Evolutionary conservation across 2,113 vertebrate species (phyloP), one percentile per base, ranked within the genome.

Genomic region (Leucosticte australis): DNA sequence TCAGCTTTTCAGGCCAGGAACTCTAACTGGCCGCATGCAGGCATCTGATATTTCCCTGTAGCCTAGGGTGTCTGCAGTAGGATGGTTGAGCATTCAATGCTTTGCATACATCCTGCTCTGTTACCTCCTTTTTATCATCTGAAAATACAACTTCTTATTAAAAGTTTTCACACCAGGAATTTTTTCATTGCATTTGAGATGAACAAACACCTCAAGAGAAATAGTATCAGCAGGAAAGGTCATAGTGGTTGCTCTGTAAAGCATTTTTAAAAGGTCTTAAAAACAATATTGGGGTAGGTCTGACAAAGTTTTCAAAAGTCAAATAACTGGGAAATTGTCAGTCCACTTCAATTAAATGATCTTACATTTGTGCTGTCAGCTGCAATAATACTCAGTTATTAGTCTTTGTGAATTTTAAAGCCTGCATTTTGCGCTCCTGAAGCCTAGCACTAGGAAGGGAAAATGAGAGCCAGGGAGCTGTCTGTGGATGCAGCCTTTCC

Each of bases 141-240:
- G 56, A 89, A 96, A 92, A 78, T n/a, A 81, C 39, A 83, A 71
- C 41, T 92, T 65, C n/a, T 74, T 86, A 74, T 80, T 76, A 79
- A 83, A 91, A 79, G 87, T 86, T 91, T 88, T 55, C 85, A 77
- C 68, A 80, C 24, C 39, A 77, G 59, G 59, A 93, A 77, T 90
- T 83, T 93, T 83, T 87, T 92, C 91, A 83, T 80, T 90, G 59
- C 52, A n/a, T 88, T 74, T 88, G 60, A 90, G 75, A 88, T 75
- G 90, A 95, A 63, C 74, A 94, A 83, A 85, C 62, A 87, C 52
- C 76, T 88, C 71, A 71, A 42, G 82, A 92, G 82, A 90, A 93
- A 90, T 14, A 63, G 71, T 24, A 86, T 70, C 71, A 44, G 52
- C 76, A 49, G 23, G 28, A 95, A 92, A 93, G 92, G 79, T 92